Evolutionary conservation across 2,113 vertebrate genomes (phyloP).

Genomic region (Gorsachius goisagi): DNA sequence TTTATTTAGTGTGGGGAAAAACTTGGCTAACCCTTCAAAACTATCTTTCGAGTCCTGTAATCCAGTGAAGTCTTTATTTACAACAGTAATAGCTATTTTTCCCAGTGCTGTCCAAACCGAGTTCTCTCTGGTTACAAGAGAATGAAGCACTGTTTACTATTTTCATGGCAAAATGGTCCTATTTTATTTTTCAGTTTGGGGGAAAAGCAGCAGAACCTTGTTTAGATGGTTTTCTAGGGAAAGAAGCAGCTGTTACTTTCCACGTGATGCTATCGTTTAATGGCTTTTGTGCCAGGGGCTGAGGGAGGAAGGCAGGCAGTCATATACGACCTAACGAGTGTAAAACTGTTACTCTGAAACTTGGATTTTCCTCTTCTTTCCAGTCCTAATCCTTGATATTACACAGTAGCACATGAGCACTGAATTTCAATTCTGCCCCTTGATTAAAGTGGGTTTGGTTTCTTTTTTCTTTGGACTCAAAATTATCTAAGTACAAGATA

Average conservation of each 20-base stretch:
- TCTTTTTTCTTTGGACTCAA: background rate
- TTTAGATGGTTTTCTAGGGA: background rate
- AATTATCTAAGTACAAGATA: background rate
- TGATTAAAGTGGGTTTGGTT: background rate
- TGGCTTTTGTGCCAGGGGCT: background rate
- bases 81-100: background rate
- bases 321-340: background rate
- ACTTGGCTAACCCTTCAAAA: slow-evolving; percentile 31
- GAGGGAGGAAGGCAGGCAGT: background rate
- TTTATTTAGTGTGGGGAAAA: slow-evolving; percentile 8
- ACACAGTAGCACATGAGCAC: background rate
- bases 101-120: background rate
- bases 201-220: background rate
- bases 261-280: background rate
- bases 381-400: background rate
- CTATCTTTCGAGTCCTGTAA: background rate
- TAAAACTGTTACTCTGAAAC: background rate
- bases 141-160: background rate
- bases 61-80: slow-evolving; percentile 44
- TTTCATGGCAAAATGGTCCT: background rate
- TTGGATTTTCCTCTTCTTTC: background rate
- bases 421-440: background rate
- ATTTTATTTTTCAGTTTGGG: background rate
- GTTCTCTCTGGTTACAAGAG: background rate
- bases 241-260: background rate